Evolutionary conservation across 2,888 invertebrate species (phyloP).

Genomic region (Trisateles emortualis): DNA sequence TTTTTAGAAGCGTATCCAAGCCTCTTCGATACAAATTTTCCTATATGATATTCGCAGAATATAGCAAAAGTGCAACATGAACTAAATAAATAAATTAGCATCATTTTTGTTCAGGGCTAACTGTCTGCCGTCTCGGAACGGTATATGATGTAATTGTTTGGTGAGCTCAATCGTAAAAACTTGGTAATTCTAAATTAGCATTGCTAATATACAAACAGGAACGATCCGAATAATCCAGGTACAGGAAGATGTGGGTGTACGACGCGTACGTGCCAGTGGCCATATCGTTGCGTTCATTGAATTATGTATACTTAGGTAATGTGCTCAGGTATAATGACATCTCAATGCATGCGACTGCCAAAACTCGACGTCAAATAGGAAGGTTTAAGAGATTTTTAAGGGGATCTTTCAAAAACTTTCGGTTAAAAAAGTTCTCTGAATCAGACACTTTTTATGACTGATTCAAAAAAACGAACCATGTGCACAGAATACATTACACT

Average conservation of each 20-base stretch:
- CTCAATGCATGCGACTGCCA: background rate
- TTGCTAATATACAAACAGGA: constrained; percentile 20
- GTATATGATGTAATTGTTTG: background rate
- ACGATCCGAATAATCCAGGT: constrained; percentile 4
- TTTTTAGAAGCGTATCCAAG: too few species aligned
- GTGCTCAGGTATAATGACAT: background rate
- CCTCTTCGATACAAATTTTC: too few species aligned
- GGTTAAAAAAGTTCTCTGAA: too few species aligned
- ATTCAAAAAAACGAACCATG: too few species aligned
- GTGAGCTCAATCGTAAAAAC: background rate
- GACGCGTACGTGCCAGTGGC: constrained; percentile 16
- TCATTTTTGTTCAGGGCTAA: background rate
- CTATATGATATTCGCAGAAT: too few species aligned
- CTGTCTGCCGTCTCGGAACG: background rate
- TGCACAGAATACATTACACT: too few species aligned
- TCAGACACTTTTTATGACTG: too few species aligned
- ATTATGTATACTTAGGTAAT: background rate
- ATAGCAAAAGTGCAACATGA: too few species aligned
- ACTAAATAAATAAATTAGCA: background rate
- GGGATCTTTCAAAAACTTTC: too few species aligned
- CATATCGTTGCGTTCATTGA: background rate
- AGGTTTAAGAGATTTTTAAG: too few species aligned
- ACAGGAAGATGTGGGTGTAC: constrained; percentile 39
- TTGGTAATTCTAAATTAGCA: constrained; percentile 10
- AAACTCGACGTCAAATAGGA: background rate